These are phyloP conservation scores for Lanius collurio DNA, from an alignment of 2,113 vertebrate genomes.

Conservation along the genomic window DNA sequence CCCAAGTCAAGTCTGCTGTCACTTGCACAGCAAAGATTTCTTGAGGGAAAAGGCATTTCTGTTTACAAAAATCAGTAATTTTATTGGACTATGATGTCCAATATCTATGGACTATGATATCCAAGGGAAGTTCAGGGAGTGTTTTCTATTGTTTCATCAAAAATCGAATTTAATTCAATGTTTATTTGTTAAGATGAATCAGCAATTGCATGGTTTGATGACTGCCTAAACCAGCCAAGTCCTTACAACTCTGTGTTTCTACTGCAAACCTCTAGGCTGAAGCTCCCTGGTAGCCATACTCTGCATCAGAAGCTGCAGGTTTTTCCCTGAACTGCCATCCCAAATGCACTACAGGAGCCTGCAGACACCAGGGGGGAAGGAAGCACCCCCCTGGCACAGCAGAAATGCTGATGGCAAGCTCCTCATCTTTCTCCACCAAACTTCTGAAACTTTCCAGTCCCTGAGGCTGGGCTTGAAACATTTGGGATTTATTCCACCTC, in stretches of 20 bases:
- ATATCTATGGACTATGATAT: too few species aligned
- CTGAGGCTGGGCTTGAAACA: background rate
- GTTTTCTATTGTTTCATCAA: background rate
- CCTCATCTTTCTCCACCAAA: accelerated
- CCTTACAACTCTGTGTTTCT: background rate
- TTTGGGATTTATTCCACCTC: background rate
- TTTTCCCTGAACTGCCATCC: background rate
- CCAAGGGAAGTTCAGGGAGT: background rate
- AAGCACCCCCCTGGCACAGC: background rate
- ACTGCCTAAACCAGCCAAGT: background rate
- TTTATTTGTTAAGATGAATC: background rate
- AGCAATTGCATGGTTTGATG: background rate
- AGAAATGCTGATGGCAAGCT: background rate
- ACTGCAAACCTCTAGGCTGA: background rate
- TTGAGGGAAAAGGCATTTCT: background rate
- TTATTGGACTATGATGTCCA: background rate
- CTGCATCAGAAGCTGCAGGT: background rate
- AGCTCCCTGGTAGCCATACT: background rate
- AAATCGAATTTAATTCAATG: background rate
- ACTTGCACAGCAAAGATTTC: accelerated
- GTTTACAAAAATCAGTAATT: background rate
- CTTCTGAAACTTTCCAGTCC: background rate
- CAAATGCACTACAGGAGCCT: background rate
- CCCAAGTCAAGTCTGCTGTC: background rate
- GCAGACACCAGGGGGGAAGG: background rate